Conservation (phyloP, 2,888 invertebrate genomes). For the Temnothorax ravouxi region DNA sequence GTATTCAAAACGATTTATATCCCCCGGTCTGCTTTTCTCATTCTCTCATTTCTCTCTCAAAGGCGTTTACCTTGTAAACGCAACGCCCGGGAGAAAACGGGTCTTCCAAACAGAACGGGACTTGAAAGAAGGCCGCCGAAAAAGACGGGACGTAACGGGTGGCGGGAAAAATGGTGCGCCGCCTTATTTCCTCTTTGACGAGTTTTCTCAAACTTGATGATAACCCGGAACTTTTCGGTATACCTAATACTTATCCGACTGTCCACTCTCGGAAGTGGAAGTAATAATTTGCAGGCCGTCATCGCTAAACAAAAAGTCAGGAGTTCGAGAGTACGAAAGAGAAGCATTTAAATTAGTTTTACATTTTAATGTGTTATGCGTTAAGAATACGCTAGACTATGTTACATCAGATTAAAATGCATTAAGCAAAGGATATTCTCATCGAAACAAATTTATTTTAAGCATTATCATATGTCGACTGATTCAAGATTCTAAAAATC, state of each 20-base stretch:
- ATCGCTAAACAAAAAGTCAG: not conserved
- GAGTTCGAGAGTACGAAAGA: not conserved
- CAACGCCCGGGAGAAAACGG: slow-evolving; percentile 59
- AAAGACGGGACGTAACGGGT: slow-evolving; percentile 61
- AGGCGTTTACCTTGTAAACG: slow-evolving; percentile 75
- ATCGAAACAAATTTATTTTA: slow-evolving; percentile 1
- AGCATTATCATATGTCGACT: not conserved
- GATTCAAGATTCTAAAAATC: not conserved
- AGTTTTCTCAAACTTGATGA: slow-evolving; percentile 5
- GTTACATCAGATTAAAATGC: not conserved
- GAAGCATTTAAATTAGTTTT: not conserved
- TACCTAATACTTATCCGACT: not conserved
- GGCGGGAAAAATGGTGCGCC: slow-evolving; percentile 45
- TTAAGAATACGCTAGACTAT: not conserved
- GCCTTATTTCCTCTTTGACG: slow-evolving; percentile 13
- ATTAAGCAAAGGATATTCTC: not conserved
- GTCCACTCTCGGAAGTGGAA: not conserved
- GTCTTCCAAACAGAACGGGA: slow-evolving; percentile 68
- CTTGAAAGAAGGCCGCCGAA: slow-evolving; percentile 78
- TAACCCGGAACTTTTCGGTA: slow-evolving; percentile 16
- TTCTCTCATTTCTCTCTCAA: slow-evolving; percentile 48
- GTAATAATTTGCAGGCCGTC: not conserved
- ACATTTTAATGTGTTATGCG: not conserved
- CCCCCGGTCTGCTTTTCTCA: slow-evolving; percentile 43
- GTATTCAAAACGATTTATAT: slow-evolving; percentile 68